These are phyloP conservation scores for Rhamphomyia laevipes DNA, from an alignment of 2,888 invertebrate genomes.

Conservation along the genomic window DNA sequence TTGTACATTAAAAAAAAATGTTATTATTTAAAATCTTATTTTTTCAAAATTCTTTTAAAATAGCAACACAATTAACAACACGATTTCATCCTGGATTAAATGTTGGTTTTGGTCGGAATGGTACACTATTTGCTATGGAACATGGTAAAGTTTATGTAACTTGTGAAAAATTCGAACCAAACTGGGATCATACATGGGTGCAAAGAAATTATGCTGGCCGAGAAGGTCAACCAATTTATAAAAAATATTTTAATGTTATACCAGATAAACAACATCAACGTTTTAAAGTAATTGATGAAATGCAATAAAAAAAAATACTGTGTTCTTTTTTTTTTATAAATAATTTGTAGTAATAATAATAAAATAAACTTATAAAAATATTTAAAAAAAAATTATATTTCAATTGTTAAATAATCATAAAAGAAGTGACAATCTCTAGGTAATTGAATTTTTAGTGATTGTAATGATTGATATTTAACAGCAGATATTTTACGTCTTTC, in stretches of 20 bases:
- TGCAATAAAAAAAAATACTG: slow-evolving; percentile 25
- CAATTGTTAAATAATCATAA: slow-evolving; percentile 1
- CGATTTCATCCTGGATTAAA: slow-evolving; percentile 73
- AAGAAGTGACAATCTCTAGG: slow-evolving; percentile 1
- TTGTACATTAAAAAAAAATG: too few relatives aligned
- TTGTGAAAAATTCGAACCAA: slow-evolving; percentile 67
- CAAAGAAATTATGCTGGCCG: slow-evolving; percentile 51
- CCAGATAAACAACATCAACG: slow-evolving; percentile 64
- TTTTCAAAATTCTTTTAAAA: too few relatives aligned
- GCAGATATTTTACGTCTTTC: slow-evolving; percentile 1
- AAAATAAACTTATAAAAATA: background rate
- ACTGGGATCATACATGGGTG: slow-evolving; percentile 69
- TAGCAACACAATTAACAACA: slow-evolving; percentile 52
- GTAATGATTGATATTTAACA: background rate
- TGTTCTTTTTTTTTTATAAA: background rate
- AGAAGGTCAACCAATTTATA: slow-evolving; percentile 54
- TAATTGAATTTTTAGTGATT: background rate
- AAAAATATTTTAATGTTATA: slow-evolving; percentile 77
- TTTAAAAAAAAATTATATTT: background rate
- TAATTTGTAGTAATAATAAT: background rate
- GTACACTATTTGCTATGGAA: slow-evolving; percentile 67
- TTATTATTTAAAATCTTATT: too few relatives aligned
- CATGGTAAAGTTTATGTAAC: slow-evolving; percentile 69
- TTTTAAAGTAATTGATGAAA: slow-evolving; percentile 63
- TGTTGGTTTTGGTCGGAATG: slow-evolving; percentile 69